Evolutionary conservation across 1,140 invertebrate species (phyloP).

Genomic region (Ceratitis capitata): DNA sequence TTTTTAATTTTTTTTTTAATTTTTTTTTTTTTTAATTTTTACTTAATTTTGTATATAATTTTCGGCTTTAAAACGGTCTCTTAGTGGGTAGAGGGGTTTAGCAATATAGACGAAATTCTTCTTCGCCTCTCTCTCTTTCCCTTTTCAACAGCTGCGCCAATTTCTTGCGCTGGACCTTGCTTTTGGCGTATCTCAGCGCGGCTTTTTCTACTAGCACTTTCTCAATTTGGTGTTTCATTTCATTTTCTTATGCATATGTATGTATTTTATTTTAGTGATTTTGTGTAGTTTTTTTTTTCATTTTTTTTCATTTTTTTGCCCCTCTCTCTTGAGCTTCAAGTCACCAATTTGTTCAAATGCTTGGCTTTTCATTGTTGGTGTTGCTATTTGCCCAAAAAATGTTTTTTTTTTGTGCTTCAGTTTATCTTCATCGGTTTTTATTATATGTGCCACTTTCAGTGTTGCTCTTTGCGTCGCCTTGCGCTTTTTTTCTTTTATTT

Average conservation of each 20-base stretch:
- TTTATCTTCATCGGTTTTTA: neutral
- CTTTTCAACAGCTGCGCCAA: neutral
- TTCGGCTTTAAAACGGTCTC: too few relatives aligned
- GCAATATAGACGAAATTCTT: too few relatives aligned
- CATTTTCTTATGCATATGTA: too few relatives aligned
- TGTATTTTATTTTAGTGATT: too few relatives aligned
- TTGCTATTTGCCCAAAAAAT: constrained; percentile 32
- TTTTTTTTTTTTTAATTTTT: too few relatives aligned
- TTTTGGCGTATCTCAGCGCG: neutral
- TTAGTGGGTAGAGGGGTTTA: too few relatives aligned
- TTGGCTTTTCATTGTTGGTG: constrained; percentile 38
- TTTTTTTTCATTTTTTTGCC: neutral
- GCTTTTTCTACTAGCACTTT: neutral
- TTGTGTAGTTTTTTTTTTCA: neutral
- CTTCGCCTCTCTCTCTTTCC: too few relatives aligned
- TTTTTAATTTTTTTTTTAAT: neutral
- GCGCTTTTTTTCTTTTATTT: neutral
- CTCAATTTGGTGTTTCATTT: neutral
- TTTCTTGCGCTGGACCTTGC: neutral
- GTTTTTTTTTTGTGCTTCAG: neutral
- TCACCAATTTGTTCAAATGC: neutral
- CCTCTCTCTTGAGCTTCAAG: neutral
- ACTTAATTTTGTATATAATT: neutral
- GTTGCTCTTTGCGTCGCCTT: neutral
- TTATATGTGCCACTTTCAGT: neutral